Percentiles rank a stretch among this genome's conserved stretches.
Conservation (phyloP, 2,113 vertebrate genomes). For the Saimiri boliviensis region DNA sequence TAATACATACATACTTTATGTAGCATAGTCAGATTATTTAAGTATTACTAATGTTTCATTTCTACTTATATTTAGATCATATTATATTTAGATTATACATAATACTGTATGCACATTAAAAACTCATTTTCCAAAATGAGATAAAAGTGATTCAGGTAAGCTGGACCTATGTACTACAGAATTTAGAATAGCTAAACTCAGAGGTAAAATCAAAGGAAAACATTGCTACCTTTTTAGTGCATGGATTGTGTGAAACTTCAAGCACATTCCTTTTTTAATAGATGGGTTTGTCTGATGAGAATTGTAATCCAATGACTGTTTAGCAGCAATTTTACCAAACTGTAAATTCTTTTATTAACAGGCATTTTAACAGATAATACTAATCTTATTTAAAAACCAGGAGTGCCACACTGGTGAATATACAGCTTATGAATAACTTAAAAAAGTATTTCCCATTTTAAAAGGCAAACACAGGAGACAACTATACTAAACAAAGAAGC, state of each 20-base stretch:
- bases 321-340: constrained; percentile 87
- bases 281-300: constrained; percentile 73
- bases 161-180: constrained; percentile 69
- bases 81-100: constrained; percentile 75
- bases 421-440: constrained; percentile 93
- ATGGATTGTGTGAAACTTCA: constrained; percentile 51
- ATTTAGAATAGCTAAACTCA: constrained; percentile 71
- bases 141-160: constrained; percentile 37
- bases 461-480: constrained; percentile 87
- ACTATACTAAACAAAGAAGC: constrained; percentile 84
- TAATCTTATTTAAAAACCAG: no score
- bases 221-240: constrained; percentile 70
- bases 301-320: constrained; percentile 87
- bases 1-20: constrained; percentile 49
- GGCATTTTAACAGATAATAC: constrained; percentile 77
- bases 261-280: constrained; percentile 57
- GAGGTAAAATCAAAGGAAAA: constrained; percentile 65
- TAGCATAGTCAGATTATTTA: constrained; percentile 47
- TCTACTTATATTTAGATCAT: constrained; percentile 75
- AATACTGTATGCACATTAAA: constrained; percentile 71
- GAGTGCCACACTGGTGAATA: constrained; percentile 58
- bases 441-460: constrained; percentile 82
- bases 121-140: background rate
- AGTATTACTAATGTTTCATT: no score
- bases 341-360: constrained; percentile 88